Percentiles rank a stretch among this genome's conserved stretches.
Conservation (phyloP, 1,140 invertebrate genomes). For the Scaptodrosophila lebanonensis region DNA sequence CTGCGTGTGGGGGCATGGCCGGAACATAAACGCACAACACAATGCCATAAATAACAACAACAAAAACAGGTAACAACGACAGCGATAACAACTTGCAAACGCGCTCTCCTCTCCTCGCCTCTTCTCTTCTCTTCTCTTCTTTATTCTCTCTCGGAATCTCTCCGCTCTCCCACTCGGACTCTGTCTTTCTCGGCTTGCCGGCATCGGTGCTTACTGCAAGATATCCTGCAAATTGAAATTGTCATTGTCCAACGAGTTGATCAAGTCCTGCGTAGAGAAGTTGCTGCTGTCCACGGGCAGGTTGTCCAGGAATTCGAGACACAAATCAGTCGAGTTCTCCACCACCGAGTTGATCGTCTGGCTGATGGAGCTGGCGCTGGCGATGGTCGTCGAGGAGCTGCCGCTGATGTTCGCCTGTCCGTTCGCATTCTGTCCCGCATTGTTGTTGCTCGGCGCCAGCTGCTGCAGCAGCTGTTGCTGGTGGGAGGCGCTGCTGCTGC, state of each 20-base stretch:
- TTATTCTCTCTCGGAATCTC: no score
- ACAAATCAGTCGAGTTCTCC: conserved; percentile 83
- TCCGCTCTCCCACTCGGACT: no score
- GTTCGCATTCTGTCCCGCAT: conserved; percentile 32
- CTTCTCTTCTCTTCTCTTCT: no score
- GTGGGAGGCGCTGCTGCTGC: conserved; percentile 62
- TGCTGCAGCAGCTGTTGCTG: conserved; percentile 76
- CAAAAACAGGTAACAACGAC: conserved; percentile 70
- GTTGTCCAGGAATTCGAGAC: conserved; percentile 88
- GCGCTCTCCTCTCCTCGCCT: no score
- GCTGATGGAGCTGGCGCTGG: conserved; percentile 77
- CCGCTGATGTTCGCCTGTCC: conserved; percentile 30
- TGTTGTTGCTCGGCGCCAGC: conserved; percentile 69
- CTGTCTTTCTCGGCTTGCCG: no score
- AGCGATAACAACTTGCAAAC: conserved; percentile 5
- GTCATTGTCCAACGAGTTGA: conserved; percentile 81
- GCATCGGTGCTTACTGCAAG: conserved; percentile 50
- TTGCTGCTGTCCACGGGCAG: conserved; percentile 84
- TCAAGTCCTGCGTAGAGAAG: conserved; percentile 86
- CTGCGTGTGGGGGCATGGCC: not conserved
- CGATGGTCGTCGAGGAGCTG: conserved; percentile 58
- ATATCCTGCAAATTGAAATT: conserved; percentile 74
- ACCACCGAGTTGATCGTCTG: conserved; percentile 79
- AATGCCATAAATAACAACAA: no score
- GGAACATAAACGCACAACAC: no score